Evolutionary conservation across 2,113 vertebrate genomes (phyloP).

Genomic region (Pyrgilauda ruficollis): DNA sequence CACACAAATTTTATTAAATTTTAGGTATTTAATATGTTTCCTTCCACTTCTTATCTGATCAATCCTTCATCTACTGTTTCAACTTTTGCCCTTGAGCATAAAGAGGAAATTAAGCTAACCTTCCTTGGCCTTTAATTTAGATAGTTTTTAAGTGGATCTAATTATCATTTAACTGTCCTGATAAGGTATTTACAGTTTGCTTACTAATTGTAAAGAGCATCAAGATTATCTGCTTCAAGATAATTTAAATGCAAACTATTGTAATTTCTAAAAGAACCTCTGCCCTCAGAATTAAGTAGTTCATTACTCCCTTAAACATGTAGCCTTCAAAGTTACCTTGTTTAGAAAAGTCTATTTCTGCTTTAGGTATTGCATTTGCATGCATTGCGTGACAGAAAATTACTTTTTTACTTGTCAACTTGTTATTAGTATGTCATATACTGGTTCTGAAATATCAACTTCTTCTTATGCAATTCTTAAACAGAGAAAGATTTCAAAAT

Average conservation of each 20-base stretch:
- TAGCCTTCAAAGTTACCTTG: neutral
- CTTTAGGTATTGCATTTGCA: neutral
- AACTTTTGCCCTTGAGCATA: neutral
- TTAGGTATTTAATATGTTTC: neutral
- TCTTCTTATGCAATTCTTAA: neutral
- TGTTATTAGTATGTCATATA: neutral
- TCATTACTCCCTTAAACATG: neutral
- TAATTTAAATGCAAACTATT: neutral
- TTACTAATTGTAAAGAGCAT: neutral
- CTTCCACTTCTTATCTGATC: neutral
- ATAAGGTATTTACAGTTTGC: neutral
- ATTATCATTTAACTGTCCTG: neutral
- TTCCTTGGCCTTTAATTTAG: neutral
- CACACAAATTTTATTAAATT: neutral
- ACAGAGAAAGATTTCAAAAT: neutral
- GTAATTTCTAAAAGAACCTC: neutral
- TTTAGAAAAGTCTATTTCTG: neutral
- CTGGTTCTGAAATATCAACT: neutral
- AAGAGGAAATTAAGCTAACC: neutral
- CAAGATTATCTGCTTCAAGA: neutral
- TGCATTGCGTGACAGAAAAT: neutral
- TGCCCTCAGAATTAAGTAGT: neutral
- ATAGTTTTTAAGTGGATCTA: neutral
- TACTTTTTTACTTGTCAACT: neutral
- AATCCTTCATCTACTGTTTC: neutral